Evolutionary conservation across 2,797 vertebrate species (phyloP), one percentile per base, ranked within the genome.

Genomic region (Falco cherrug): DNA sequence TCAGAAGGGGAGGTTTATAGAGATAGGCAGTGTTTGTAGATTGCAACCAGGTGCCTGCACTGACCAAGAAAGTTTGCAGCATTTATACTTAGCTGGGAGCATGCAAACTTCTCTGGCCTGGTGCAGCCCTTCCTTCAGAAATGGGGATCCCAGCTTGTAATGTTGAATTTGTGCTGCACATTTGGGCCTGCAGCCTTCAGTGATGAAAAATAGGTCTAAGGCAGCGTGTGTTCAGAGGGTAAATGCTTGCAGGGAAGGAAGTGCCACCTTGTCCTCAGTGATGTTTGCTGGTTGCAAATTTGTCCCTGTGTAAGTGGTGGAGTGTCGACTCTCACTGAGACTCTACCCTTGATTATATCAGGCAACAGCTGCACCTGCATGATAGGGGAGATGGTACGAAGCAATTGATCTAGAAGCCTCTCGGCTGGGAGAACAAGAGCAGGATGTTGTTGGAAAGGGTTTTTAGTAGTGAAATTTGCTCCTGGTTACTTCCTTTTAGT

Each of bases 21-120:
- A 96, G 78, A 92, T 48, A 94, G 78, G 22, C 57, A 64, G 93
- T 95, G 94, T 94, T 57, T 78, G 78, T 63, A 89, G 90, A 95
- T 85, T 75, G 75, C 75, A 93, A 94, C 75, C 88, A 93, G 88
- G n/a, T 84, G 68, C 56, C 68, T 71, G 53, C 70, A 25, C 70
- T 96, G 71, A 80, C 84, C 75, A 75, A 56, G 80, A 70, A 88
- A 82, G 16, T 82, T 77, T 61, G 45, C 39, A 90, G 63, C 41
- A 37, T 74, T 95, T 90, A 50, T 15, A 14, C 12, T 74, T 47
- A 20, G 6, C 80, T 76, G 47, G 56, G 63, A 84, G 29, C 0
- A 4, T 75, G 12, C 26, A 35, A 63, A 47, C 74, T 94, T 93
- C 48, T 61, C 48, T 28, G 61, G 29, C 54, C 16, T n/a, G 13